These are phyloP conservation scores for Phenacoccus solenopsis DNA, from an alignment of 1,140 invertebrate genomes.

Conservation along the genomic window DNA sequence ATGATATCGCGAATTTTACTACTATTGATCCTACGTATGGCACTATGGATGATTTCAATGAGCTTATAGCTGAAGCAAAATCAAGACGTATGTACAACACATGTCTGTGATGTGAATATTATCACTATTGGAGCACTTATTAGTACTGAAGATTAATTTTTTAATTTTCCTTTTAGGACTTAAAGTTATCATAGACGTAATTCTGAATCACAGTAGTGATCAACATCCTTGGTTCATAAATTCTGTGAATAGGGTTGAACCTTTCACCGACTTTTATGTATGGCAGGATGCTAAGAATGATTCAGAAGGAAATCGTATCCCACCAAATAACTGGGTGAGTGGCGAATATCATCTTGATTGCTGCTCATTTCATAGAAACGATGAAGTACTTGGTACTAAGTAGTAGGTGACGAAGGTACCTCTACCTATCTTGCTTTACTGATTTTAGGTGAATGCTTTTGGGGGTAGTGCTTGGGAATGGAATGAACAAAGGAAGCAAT, in stretches of 20 bases:
- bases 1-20: slow-evolving; percentile 61
- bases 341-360: too few relatives aligned
- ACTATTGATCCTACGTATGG: slow-evolving; percentile 56
- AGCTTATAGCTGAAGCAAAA: slow-evolving; percentile 44
- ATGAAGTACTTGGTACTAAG: too few relatives aligned
- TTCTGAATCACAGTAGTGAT: slow-evolving; percentile 71
- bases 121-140: too few relatives aligned
- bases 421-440: background rate
- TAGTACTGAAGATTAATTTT: background rate
- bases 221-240: slow-evolving; percentile 61
- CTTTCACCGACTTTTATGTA: slow-evolving; percentile 59
- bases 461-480: slow-evolving; percentile 57
- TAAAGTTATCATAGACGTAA: slow-evolving; percentile 67
- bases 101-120: too few relatives aligned
- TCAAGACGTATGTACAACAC: slow-evolving; percentile 33
- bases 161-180: slow-evolving; percentile 40
- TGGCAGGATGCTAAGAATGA: slow-evolving; percentile 45
- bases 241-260: slow-evolving; percentile 41
- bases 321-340: slow-evolving; percentile 45
- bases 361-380: too few relatives aligned
- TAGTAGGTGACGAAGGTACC: too few relatives aligned
- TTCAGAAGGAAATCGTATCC: slow-evolving; percentile 29
- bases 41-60: slow-evolving; percentile 54
- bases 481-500: slow-evolving; percentile 49
- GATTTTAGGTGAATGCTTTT: background rate